Percentiles rank a stretch among this genome's conserved stretches.
These are phyloP conservation scores for Nymphicus hollandicus DNA, from an alignment of 2,113 vertebrate genomes.

Conservation along the genomic window DNA sequence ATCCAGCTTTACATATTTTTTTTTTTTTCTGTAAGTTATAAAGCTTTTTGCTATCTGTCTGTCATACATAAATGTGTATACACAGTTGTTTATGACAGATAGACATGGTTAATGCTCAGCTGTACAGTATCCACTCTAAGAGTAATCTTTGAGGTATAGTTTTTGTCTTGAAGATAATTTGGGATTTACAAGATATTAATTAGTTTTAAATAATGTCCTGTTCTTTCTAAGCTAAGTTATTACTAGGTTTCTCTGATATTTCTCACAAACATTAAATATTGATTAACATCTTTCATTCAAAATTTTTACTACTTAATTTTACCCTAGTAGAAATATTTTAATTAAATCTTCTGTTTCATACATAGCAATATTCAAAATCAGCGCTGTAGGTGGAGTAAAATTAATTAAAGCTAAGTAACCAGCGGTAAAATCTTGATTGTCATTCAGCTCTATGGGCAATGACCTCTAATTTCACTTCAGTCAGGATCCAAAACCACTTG, in stretches of 20 bases:
- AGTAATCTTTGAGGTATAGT: not conserved
- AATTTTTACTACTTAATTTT: not conserved
- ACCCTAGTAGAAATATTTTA: not conserved
- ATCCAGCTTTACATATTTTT: not conserved
- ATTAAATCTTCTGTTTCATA: not conserved
- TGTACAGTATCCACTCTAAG: not conserved
- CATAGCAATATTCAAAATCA: not conserved
- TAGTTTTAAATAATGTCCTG: not conserved
- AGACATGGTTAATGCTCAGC: not conserved
- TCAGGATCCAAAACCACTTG: not conserved
- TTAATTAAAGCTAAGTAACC: not conserved
- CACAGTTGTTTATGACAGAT: not conserved
- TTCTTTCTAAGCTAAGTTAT: not conserved
- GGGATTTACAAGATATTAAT: not conserved
- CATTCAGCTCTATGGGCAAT: fast-evolving
- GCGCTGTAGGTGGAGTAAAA: not conserved
- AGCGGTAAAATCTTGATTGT: not conserved
- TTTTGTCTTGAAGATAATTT: not conserved
- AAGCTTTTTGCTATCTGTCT: not conserved
- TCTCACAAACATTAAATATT: not conserved
- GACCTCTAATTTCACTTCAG: not conserved
- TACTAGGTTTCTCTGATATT: not conserved
- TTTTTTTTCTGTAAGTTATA: not conserved
- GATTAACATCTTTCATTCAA: not conserved
- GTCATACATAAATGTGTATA: not conserved